phyloP scores from a whole-genome alignment of 2,113 vertebrate genomes.

The Apus apus region DNA sequence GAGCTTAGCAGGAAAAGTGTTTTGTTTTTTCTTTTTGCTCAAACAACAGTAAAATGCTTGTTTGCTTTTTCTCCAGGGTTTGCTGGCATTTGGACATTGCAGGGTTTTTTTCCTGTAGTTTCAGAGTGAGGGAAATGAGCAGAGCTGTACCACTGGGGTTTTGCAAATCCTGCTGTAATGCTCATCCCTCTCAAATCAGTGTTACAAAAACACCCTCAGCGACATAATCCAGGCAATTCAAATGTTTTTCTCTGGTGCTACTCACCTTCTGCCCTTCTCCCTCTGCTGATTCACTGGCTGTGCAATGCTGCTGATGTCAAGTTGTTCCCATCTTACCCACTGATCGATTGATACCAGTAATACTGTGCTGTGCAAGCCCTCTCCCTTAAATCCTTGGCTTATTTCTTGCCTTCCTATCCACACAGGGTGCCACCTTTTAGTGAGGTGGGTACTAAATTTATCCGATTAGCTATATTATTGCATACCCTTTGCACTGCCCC shows the following conservation, averaged over 20 bases:
- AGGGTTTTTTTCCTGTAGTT: background rate
- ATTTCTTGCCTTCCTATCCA: background rate
- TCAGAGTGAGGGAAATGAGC: background rate
- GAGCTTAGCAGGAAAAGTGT: background rate
- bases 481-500: background rate
- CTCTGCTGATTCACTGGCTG: background rate
- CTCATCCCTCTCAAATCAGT: background rate
- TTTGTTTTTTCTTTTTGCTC: background rate
- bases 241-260: background rate
- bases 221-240: background rate
- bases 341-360: background rate
- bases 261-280: background rate
- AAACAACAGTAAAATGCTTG: background rate
- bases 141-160: background rate
- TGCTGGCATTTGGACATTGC: background rate
- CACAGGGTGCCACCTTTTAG: background rate
- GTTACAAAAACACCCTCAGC: background rate
- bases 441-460: background rate
- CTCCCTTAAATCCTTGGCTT: background rate
- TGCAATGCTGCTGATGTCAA: background rate
- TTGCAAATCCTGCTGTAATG: background rate
- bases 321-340: background rate
- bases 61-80: constrained; percentile 6
- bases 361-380: background rate
- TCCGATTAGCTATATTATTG: background rate